Evolutionary conservation across 2,888 invertebrate species (phyloP), one percentile per base, ranked within the genome.

Genomic region (Hipparchia semele): DNA sequence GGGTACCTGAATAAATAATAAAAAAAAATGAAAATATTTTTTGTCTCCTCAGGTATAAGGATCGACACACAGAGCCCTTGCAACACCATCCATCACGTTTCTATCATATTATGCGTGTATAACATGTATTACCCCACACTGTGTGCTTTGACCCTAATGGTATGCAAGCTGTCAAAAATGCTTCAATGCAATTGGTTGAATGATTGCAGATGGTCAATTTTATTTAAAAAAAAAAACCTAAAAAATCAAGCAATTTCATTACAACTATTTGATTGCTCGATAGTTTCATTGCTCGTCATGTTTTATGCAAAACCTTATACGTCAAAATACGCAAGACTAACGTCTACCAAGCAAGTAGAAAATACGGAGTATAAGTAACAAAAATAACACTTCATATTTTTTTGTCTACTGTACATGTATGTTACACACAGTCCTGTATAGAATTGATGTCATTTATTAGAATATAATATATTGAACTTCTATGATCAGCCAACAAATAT

Each of bases 1-100:
- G 60, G 70, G 68, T 73, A 72, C 68, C 72, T 67, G 72, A 70
- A 61, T 61, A 56, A 9, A 53, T 60, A 53, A 33, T 8, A 23
- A 51, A 64, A 58, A 58, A 64, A 1, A 10, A 1, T 49, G 13
- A 54, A 39, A 51, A 49, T 49, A 33, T 51, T 6, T 10, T 53
- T 33, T 13, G 8, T 62, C 10, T 23, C 23, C 6, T 23, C 0
- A 10, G 58, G 13, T 7, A 6, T 39, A 60, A 60, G 10, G 10
- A 23, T 23, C 6, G 13, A 58, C 7, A 58, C 7, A n/a, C 8
- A 58, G 9, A 46, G 46, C 46, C 46, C 46, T 49, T 49, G 7
- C 5, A 8, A 7, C 7, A 6, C 7, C 6, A 49, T 49, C 49
- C 49, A 49, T 6, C 3, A 6, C 49, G 6, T 7, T 49, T 6